phyloP scores from a whole-genome alignment of 2,113 vertebrate genomes.

The Cephalopterus ornatus region DNA sequence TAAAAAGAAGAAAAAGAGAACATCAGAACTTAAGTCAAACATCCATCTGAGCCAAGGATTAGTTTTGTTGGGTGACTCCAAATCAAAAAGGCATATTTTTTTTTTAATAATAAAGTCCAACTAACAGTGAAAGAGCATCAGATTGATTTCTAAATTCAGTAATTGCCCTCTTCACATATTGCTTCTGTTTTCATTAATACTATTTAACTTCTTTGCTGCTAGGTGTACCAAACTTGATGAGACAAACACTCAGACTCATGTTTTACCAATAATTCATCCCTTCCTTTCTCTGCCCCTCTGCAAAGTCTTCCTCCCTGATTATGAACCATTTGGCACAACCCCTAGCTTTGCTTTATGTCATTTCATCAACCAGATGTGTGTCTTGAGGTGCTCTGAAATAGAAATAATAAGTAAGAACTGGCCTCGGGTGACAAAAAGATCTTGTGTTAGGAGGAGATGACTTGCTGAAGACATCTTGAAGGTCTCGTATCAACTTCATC shows the following conservation, averaged over 20 bases:
- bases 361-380: not conserved
- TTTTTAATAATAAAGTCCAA: not conserved
- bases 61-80: not conserved
- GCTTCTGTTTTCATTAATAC: not conserved
- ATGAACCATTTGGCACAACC: not conserved
- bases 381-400: not conserved
- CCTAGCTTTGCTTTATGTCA: not conserved
- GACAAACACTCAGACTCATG: not conserved
- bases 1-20: slow-evolving; percentile 12
- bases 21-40: slow-evolving; percentile 35
- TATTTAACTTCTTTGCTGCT: not conserved
- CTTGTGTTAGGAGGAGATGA: not conserved
- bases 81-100: not conserved
- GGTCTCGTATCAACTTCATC: not conserved
- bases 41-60: not conserved
- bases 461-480: not conserved
- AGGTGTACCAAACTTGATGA: not conserved
- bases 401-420: not conserved
- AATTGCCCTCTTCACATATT: not conserved
- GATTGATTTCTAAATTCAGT: not conserved
- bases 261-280: not conserved
- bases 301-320: not conserved
- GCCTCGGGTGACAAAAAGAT: not conserved
- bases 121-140: not conserved
- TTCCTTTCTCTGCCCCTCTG: not conserved